Conservation (phyloP, 2,113 vertebrate species). For the Pitta sordida region DNA sequence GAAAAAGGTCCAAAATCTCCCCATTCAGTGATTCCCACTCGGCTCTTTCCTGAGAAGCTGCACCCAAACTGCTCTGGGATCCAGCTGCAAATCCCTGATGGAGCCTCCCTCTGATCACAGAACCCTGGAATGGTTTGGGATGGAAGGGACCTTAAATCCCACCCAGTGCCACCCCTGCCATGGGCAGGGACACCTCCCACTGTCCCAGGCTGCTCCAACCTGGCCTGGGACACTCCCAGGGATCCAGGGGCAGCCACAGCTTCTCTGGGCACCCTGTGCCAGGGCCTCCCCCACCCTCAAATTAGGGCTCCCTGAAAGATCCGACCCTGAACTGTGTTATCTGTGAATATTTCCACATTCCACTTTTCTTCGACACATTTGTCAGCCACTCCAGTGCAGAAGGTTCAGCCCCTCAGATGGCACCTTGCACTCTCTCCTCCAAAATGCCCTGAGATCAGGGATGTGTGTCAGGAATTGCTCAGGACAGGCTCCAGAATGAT, state of each 20-base stretch:
- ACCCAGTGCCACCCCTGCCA: background rate
- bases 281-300: background rate
- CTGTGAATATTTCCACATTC: background rate
- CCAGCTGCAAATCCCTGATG: background rate
- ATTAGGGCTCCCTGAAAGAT: background rate
- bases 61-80: background rate
- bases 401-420: background rate
- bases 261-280: background rate
- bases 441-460: background rate
- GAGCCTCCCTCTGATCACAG: background rate
- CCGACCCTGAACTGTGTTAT: background rate
- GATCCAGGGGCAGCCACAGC: background rate
- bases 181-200: background rate
- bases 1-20: background rate
- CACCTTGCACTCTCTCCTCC: background rate
- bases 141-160: background rate
- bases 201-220: rapidly evolving
- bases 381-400: background rate
- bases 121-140: background rate
- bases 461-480: background rate
- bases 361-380: background rate
- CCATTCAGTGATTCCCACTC: background rate
- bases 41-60: background rate
- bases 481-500: background rate
- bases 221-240: background rate